Conservation (phyloP, 2,797 vertebrate genomes). For the Takifugu ocellatus region DNA sequence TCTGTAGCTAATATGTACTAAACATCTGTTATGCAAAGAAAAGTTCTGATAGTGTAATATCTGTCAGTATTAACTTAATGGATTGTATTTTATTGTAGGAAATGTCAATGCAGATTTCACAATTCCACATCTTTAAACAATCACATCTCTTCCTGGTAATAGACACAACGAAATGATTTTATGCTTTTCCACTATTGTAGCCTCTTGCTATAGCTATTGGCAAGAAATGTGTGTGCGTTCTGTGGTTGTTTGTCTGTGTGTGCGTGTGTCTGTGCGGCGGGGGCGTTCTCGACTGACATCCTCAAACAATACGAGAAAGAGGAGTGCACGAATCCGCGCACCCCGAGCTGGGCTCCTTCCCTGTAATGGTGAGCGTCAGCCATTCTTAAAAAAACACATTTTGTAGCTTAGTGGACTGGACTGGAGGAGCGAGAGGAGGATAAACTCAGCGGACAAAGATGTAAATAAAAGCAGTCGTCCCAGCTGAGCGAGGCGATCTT, state of each 20-base stretch:
- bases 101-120: constrained; percentile 49
- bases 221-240: constrained; percentile 73
- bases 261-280: constrained; percentile 78
- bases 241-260: constrained; percentile 47
- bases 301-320: constrained; percentile 88
- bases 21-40: constrained; percentile 29
- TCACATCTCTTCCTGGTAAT: constrained; percentile 9
- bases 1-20: constrained; percentile 20
- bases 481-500: constrained; percentile 93
- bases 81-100: constrained; percentile 50
- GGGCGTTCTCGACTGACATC: constrained; percentile 89
- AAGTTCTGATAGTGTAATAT: constrained; percentile 40
- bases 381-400: constrained; percentile 76
- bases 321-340: constrained; percentile 83
- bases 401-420: constrained; percentile 68
- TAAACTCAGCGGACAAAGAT: constrained; percentile 84
- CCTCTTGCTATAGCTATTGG: constrained; percentile 64
- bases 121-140: constrained; percentile 29
- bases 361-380: constrained; percentile 69
- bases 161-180: no score
- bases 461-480: constrained; percentile 92
- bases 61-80: constrained; percentile 51
- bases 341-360: constrained; percentile 70
- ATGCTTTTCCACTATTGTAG: no score
- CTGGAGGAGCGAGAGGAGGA: constrained; percentile 66